phyloP scores from a whole-genome alignment of 1,140 invertebrate species.

The Euura saliciscinereae region DNA sequence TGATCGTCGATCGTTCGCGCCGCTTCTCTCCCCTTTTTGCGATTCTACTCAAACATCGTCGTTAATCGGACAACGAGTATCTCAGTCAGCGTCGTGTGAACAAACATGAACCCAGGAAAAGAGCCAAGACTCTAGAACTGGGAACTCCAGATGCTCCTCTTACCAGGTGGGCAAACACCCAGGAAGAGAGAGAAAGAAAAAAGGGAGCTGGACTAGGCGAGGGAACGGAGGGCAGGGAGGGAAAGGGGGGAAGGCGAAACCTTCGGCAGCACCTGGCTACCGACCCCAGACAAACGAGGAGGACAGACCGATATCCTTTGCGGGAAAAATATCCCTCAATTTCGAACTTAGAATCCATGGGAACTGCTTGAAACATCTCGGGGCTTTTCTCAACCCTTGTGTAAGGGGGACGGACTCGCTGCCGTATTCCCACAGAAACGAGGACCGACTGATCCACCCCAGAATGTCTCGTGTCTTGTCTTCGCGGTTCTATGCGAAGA shows the following conservation, averaged over 20 bases:
- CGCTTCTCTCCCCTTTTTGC: neutral
- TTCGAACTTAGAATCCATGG: conserved; percentile 37
- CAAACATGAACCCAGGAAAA: no score
- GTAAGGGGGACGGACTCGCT: neutral
- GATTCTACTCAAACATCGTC: neutral
- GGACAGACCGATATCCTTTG: conserved; percentile 41
- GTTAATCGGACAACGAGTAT: no score
- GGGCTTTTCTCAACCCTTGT: conserved; percentile 8
- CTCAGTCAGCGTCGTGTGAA: no score
- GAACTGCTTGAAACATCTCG: conserved; percentile 35
- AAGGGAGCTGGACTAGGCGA: neutral
- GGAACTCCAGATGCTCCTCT: neutral
- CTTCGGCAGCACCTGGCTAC: conserved; percentile 52
- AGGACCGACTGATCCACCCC: neutral
- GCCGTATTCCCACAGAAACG: neutral
- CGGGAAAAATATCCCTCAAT: conserved; percentile 46
- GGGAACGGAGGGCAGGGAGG: neutral
- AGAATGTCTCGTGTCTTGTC: neutral
- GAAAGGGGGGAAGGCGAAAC: conserved; percentile 20
- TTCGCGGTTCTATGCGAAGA: no score
- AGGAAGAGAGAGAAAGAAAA: conserved; percentile 22
- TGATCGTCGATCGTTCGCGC: no score
- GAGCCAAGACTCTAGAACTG: neutral
- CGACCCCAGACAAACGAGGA: conserved; percentile 36
- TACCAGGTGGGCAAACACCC: neutral